phyloP scores from a whole-genome alignment of 2,888 invertebrate genomes.

The Ichneumoninae sp. region DNA sequence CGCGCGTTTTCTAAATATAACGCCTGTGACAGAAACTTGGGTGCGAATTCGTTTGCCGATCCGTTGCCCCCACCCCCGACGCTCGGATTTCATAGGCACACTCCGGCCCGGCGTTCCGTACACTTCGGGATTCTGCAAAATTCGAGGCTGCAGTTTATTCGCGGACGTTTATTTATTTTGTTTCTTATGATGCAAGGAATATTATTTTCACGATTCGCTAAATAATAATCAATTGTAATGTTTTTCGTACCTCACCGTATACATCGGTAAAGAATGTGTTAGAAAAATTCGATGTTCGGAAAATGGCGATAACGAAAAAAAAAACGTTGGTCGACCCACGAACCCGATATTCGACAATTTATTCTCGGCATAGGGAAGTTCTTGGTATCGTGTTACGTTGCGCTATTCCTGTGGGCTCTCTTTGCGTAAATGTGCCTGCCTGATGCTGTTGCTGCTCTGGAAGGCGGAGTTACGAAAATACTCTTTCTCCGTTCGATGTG shows the following conservation, averaged over 20 bases:
- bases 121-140: background rate
- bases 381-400: constrained; percentile 76
- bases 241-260: background rate
- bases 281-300: background rate
- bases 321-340: constrained; percentile 35
- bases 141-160: background rate
- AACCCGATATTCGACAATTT: constrained; percentile 71
- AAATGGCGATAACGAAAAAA: background rate
- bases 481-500: constrained; percentile 72
- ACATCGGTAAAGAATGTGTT: background rate
- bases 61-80: background rate
- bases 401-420: constrained; percentile 76
- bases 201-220: background rate
- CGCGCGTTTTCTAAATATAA: constrained; percentile 63
- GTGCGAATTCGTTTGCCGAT: constrained; percentile 56
- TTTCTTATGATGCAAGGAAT: background rate
- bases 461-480: constrained; percentile 75
- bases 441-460: constrained; percentile 65
- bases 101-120: background rate
- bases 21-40: constrained; percentile 46
- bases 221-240: background rate
- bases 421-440: constrained; percentile 67
- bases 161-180: background rate
- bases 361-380: constrained; percentile 74
- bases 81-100: constrained; percentile 56